Base-by-base conservation (phyloP, 2,888 invertebrate genomes). In the Hirtodrosophila alboralis region DNA sequence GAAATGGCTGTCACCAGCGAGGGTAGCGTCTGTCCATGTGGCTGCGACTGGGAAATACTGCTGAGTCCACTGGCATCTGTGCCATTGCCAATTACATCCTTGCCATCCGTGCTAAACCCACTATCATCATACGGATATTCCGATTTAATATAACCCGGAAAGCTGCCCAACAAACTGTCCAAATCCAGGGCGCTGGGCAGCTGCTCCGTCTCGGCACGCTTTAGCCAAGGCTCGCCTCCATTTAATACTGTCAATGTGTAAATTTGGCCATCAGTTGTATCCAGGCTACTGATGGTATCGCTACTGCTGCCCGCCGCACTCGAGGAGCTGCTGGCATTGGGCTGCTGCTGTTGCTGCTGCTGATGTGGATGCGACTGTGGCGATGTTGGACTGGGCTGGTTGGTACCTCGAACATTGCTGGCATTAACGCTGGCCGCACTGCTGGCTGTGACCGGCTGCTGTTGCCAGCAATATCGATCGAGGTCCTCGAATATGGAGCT, bases 171-270 rank as follows among this genome's bases (percentile, higher is more conserved):
- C 80, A 96, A 94, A 44, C 95, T 95, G 89, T 96, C 96, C 76
- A 96, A 93, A 89, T 96, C 96, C 76, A 96, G 66, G 91, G 93
- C 67, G 88, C 90, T 84, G 89, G 92, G 83, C 92, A 94, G 89
- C 36, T 92, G 92, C 30, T 80, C 80, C 36, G 81, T 31, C 10
- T 92, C 92, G 81, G 94, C 94, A 84, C 94, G 92, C 91, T 95
- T 92, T 90, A 94, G 92, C 92, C 94, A 93, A 62, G 93, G 92
- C 90, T 93, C 92, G 86, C 94, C 91, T 77, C 95, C 95, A 90
- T 96, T 96, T 87, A 96, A 93, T 89, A 96, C 96, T 86, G 96
- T 96, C 68, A 96, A 91, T 54, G 96, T 96, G 90, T 96, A 96
- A 87, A 96, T 96, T 75, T 91, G 91, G 72, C 95, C 95, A 84